Conservation (phyloP, 2,888 invertebrate species). For the Priocnemis perturbator region DNA sequence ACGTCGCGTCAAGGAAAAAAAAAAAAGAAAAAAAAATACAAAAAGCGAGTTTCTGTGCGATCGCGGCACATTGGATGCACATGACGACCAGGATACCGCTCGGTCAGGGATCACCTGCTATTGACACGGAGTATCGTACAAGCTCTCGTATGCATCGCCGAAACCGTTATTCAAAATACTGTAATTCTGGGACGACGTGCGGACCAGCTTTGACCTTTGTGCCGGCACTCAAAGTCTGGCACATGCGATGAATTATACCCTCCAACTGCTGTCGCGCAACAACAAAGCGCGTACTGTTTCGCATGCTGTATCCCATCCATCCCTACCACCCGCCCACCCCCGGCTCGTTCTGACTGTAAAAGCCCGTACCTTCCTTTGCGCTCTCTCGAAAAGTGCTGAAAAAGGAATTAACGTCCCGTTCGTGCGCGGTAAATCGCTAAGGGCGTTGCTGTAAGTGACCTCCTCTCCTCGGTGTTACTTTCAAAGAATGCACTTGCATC, state of each 20-base stretch:
- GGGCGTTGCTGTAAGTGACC: background rate
- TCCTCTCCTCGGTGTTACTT: too few relatives aligned
- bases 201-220: slow-evolving; percentile 68
- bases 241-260: slow-evolving; percentile 63
- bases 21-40: too few relatives aligned
- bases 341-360: background rate
- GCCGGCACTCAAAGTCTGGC: slow-evolving; percentile 63
- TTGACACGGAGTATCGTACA: slow-evolving; percentile 44
- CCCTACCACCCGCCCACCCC: background rate
- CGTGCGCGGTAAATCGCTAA: slow-evolving; percentile 11
- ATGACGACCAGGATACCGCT: slow-evolving; percentile 20
- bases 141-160: slow-evolving; percentile 37
- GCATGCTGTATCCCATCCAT: slow-evolving; percentile 32
- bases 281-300: slow-evolving; percentile 58
- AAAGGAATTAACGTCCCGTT: slow-evolving; percentile 41
- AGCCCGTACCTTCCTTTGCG: slow-evolving; percentile 14
- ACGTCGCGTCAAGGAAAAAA: slow-evolving; percentile 21
- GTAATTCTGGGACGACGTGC: slow-evolving; percentile 49
- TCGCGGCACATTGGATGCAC: background rate
- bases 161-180: slow-evolving; percentile 56
- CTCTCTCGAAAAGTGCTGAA: slow-evolving; percentile 26
- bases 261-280: slow-evolving; percentile 65
- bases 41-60: background rate
- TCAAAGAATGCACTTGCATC: background rate
- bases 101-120: slow-evolving; percentile 40